Evolutionary conservation across 2,888 invertebrate genomes (phyloP), one percentile per base, ranked within the genome.

Genomic region (Megamerina dolium): DNA sequence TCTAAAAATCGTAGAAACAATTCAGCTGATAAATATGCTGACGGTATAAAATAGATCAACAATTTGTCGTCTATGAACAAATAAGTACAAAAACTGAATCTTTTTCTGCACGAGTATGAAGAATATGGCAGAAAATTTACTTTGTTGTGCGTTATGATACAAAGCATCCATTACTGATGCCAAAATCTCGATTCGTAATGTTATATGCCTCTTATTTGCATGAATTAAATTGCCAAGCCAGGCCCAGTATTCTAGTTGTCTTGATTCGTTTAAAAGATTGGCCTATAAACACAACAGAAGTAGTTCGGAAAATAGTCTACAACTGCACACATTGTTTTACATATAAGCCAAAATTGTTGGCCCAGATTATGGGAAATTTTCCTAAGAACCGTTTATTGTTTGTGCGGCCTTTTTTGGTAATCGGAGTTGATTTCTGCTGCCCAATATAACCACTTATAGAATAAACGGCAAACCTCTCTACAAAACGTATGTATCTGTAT

Each of bases 111-210:
- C 26, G 17, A 37, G 4, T 10, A 16, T 17, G 16, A 27, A 10
- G 16, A 27, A 27, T 18, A 27, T 8, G 19, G 27, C 27, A 23
- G 37, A 37, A 27, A 37, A n/a, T 35, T 35, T 19, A 20, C 21
- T n/a, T 20, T 35, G 14, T 20, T 35, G 20, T 14, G 35, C 21
- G 35, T 17, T 19, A 37, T 18, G 37, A 37, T n/a, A 29, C 37
- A 2, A 37, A 37, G 29, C 37, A 37, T 18, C 37, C 37, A 18
- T 18, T 36, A 23, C 20, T 36, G 12, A 23, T 36, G 19, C 36
- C 36, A 9, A 36, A 36, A 21, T 36, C 21, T 20, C 23, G 36
- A 19, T 29, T 27, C 18, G 26, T 37, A 27, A 12, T 16, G 16
- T 18, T 29, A 12, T 37, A 37, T 27, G 29, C 27, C 29, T 29